Evolutionary conservation across 2,797 vertebrate genomes (phyloP).

Genomic region (Taenioides sp.): DNA sequence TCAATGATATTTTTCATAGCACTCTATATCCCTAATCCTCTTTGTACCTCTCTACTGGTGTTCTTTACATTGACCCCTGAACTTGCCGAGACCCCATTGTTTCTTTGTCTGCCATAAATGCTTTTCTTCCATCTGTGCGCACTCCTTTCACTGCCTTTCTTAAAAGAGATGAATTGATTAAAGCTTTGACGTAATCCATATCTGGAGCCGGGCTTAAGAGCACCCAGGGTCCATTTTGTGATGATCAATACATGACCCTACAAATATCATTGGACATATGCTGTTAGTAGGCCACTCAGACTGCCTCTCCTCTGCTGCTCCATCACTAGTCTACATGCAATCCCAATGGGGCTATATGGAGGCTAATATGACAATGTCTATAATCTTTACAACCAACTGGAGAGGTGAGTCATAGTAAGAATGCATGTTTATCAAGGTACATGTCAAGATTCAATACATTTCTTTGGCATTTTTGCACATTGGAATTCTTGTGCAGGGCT

Average conservation of each 20-base stretch:
- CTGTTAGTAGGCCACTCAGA: slow-evolving; percentile 48
- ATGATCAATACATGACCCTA: slow-evolving; percentile 79
- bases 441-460: no score
- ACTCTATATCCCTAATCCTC: not conserved
- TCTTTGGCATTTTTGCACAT: no score
- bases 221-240: slow-evolving; percentile 76
- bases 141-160: slow-evolving; percentile 35
- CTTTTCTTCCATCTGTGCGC: slow-evolving; percentile 27
- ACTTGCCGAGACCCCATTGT: not conserved
- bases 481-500: no score
- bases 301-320: slow-evolving; percentile 31
- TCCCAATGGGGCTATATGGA: slow-evolving; percentile 55
- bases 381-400: slow-evolving; percentile 39
- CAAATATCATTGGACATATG: slow-evolving; percentile 76
- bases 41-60: not conserved
- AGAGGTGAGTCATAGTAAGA: not conserved
- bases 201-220: slow-evolving; percentile 65
- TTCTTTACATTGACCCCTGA: slow-evolving; percentile 1
- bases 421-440: no score
- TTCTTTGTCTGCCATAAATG: slow-evolving; percentile 12
- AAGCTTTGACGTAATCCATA: slow-evolving; percentile 65
- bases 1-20: not conserved
- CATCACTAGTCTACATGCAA: slow-evolving; percentile 29
- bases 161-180: slow-evolving; percentile 63
- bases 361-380: slow-evolving; percentile 47